Evolutionary conservation across 2,797 vertebrate genomes (phyloP), one percentile per base, ranked within the genome.

Genomic region (Bradypodion pumilum): DNA sequence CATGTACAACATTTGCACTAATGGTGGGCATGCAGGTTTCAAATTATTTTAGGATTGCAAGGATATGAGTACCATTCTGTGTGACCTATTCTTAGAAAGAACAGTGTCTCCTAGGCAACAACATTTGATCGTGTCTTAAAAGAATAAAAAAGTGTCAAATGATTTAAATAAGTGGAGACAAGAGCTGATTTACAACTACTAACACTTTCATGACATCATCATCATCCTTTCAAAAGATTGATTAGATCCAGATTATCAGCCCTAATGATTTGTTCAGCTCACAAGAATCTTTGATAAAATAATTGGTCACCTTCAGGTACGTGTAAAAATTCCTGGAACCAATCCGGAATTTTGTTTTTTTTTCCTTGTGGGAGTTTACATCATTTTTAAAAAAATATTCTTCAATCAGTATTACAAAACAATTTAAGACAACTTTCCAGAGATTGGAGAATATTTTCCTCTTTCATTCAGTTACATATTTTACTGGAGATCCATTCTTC

Each of bases 21-120:
- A 49, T 68, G 40, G 56, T 4, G 70, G 15, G 13, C 12, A 52
- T 63, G 16, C 15, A 74, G 7, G 15, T 40, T 83, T 77, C 29
- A 77, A 59, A 76, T 83, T 75, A 74, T 76, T 68, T 83, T 44
- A 35, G 49, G 69, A 66, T 83, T 76, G 29, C 49, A 59, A 35
- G 74, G 49, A 59, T 77, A 69, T 60, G 19, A 65, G 82, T 69
- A 69, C 12, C 35, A 42, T 77, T 76, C 63, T 56, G 25, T 68
- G 82, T 32, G 37, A 69, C 59, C 82, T 77, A 83, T 83, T 83
- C 73, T 83, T 83, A 77, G 82, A 83, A 83, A 66, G 29, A 82
- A 66, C 40, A 65, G 37, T 40, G 76, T 77, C 37, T 44, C 82
- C 82, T 77, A 77, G 82, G 74, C 49, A 83, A 83, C 82, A 32